Conservation (phyloP, 2,113 vertebrate species). For the Plecotus auritus region DNA sequence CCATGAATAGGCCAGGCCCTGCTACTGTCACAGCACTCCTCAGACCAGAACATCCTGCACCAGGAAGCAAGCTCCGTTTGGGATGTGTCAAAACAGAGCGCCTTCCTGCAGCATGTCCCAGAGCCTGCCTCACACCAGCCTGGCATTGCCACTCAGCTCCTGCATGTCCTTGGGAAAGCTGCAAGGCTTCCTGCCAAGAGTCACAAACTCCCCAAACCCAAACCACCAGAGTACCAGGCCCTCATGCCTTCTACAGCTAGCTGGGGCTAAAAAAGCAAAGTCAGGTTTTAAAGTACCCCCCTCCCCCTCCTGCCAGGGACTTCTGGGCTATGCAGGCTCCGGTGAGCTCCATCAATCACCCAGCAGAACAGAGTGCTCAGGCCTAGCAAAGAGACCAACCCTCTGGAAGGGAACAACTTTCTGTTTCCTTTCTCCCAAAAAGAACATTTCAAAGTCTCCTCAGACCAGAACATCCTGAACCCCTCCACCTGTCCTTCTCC, state of each 20-base stretch:
- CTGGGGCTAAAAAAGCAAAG: background rate
- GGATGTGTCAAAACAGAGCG: constrained; percentile 7
- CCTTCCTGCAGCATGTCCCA: constrained; percentile 30
- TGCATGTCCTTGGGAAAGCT: constrained; percentile 59
- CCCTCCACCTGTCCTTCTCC: background rate
- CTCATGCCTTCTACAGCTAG: background rate
- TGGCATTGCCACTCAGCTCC: background rate
- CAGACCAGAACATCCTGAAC: background rate
- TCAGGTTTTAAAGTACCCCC: background rate
- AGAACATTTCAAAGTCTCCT: constrained; percentile 18
- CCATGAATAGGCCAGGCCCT: background rate
- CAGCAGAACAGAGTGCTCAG: background rate
- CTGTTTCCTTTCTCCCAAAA: constrained; percentile 4
- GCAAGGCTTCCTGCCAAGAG: constrained; percentile 30
- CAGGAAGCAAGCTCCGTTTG: constrained; percentile 12
- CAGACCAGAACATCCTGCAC: background rate
- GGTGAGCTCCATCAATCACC: background rate
- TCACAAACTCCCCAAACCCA: constrained; percentile 33
- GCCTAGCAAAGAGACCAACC: background rate
- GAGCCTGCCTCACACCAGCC: constrained; percentile 16
- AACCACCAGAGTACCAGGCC: background rate
- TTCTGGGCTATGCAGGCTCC: background rate
- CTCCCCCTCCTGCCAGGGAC: background rate
- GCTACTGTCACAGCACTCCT: background rate
- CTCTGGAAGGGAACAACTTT: background rate